These are phyloP conservation scores for Bos indicus DNA, from an alignment of 2,113 vertebrate genomes.

Conservation along the genomic window DNA sequence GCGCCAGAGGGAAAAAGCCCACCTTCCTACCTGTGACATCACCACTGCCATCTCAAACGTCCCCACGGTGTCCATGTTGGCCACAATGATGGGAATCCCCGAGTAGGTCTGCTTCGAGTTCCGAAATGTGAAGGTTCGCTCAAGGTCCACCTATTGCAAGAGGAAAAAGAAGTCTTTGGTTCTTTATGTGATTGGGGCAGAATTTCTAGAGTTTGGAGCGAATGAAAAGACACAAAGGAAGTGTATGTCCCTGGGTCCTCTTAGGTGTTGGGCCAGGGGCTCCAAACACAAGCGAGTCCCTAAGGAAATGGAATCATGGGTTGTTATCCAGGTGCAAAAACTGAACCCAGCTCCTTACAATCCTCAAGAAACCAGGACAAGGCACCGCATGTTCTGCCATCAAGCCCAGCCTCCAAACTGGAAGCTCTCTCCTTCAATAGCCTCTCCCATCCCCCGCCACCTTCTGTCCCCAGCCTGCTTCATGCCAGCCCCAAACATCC, in stretches of 20 bases:
- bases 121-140: slow-evolving; percentile 94
- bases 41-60: slow-evolving; percentile 97
- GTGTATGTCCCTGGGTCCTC: background rate
- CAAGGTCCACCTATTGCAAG: slow-evolving; percentile 90
- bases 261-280: background rate
- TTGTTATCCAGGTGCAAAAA: background rate
- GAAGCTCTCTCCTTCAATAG: background rate
- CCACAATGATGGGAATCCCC: slow-evolving; percentile 96
- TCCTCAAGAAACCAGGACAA: background rate
- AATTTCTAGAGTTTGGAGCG: background rate
- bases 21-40: slow-evolving; percentile 89
- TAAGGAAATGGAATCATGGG: background rate
- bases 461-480: background rate
- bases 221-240: background rate
- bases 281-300: background rate
- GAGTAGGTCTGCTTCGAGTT: slow-evolving; percentile 98
- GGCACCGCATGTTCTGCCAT: background rate
- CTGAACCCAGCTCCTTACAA: background rate
- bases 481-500: background rate
- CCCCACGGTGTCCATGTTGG: slow-evolving; percentile 99
- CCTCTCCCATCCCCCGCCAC: background rate
- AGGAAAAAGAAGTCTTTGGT: background rate
- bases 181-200: fast-evolving
- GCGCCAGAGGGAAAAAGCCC: background rate
- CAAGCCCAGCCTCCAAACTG: fast-evolving